Percentiles rank a stretch among this genome's conserved stretches.
Conservation (phyloP, 2,888 invertebrate species). For the Monoplex corrugatus region DNA sequence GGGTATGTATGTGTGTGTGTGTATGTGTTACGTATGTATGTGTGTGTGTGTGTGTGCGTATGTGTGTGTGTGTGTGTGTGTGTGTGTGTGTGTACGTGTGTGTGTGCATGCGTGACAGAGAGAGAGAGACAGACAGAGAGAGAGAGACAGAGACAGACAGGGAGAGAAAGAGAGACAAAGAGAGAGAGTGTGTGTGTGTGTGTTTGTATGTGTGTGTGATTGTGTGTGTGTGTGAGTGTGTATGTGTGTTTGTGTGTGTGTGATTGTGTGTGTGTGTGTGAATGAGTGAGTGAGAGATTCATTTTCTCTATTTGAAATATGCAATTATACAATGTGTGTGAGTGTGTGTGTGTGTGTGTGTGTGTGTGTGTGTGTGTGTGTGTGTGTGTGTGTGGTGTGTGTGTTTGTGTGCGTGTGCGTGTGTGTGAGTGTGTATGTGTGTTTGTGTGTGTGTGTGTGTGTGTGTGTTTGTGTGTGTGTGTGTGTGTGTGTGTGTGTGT, state of each 20-base stretch:
- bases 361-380: neutral
- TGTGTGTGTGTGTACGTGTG: neutral
- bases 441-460: neutral
- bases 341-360: neutral
- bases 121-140: neutral
- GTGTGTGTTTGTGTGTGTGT: neutral
- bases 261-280: neutral
- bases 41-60: conserved; percentile 12
- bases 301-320: too few species aligned
- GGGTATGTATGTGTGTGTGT: neutral
- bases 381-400: neutral
- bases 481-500: neutral
- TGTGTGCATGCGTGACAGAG: neutral
- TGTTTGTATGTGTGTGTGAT: neutral
- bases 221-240: too few species aligned
- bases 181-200: neutral
- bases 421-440: neutral
- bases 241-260: neutral
- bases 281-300: neutral
- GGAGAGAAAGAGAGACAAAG: too few species aligned
- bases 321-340: too few species aligned
- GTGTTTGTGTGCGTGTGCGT: conserved; percentile 2
- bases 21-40: neutral
- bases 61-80: neutral
- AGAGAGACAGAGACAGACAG: neutral